A percentile compares a stretch with the other conserved stretches of the same genome.
These are phyloP conservation scores for Anolis sagrei DNA, from an alignment of 2,113 vertebrate genomes.

Conservation along the genomic window DNA sequence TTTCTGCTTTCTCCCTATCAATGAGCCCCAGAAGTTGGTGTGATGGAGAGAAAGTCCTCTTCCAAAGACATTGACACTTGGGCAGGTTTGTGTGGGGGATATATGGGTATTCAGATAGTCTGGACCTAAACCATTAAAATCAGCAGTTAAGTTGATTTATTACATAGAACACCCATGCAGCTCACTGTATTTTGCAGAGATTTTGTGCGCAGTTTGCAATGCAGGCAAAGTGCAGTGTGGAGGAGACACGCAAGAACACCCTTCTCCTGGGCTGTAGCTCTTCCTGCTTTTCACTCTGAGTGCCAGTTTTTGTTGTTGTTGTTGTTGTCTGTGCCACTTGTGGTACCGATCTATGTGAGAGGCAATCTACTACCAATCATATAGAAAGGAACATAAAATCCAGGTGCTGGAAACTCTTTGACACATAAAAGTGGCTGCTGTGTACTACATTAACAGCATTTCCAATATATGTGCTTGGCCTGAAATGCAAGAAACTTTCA, in stretches of 20 bases:
- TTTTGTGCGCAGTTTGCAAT: background rate
- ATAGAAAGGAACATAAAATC: conserved; percentile 80
- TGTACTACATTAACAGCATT: conserved; percentile 78
- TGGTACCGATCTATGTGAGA: background rate
- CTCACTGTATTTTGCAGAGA: background rate
- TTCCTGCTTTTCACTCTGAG: background rate
- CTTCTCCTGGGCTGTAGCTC: background rate
- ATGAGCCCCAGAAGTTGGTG: too few species aligned
- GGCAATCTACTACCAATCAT: conserved; percentile 68
- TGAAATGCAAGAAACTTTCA: background rate
- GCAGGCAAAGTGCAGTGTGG: background rate
- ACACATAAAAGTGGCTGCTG: conserved; percentile 71
- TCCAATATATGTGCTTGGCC: conserved; percentile 73
- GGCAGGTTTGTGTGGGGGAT: too few species aligned
- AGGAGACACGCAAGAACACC: background rate
- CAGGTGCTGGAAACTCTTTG: conserved; percentile 71
- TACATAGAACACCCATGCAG: background rate
- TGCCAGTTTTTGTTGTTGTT: background rate
- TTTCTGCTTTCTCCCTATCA: too few species aligned
- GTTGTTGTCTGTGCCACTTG: background rate
- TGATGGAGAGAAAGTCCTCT: too few species aligned
- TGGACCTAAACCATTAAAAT: too few species aligned
- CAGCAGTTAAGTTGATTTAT: background rate
- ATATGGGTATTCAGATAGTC: too few species aligned
- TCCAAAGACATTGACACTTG: too few species aligned